Conservation (phyloP, 2,797 vertebrate species). For the Esox masquinongy region DNA sequence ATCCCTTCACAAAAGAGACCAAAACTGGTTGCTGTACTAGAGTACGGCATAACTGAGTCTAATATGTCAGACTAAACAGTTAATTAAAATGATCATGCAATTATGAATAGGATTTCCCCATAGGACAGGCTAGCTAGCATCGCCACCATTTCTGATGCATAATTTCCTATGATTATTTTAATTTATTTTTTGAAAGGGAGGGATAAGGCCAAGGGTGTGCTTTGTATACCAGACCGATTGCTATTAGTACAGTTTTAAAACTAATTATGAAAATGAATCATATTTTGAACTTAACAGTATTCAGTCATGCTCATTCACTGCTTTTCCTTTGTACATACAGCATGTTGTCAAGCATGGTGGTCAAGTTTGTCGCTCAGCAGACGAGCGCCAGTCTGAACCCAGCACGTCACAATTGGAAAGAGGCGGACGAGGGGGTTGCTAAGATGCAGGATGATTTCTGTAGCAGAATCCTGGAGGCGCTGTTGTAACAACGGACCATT, state of each 20-base stretch:
- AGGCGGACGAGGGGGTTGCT: too few species aligned
- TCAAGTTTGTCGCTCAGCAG: too few species aligned
- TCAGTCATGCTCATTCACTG: too few species aligned
- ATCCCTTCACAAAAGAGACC: neutral
- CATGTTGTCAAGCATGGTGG: too few species aligned
- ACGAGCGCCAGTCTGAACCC: too few species aligned
- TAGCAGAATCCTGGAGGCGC: neutral
- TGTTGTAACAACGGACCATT: neutral
- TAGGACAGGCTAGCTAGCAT: neutral
- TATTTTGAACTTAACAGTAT: too few species aligned
- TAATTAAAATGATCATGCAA: neutral
- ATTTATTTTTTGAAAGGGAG: neutral
- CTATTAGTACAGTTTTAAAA: too few species aligned
- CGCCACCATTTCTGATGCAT: neutral
- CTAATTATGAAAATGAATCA: too few species aligned
- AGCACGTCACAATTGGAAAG: too few species aligned
- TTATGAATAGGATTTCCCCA: neutral
- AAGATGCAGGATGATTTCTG: too few species aligned
- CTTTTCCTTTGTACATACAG: too few species aligned
- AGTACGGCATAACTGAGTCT: neutral
- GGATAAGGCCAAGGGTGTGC: neutral
- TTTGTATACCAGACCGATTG: neutral
- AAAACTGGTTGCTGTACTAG: neutral
- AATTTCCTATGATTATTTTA: neutral
- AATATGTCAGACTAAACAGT: neutral